These are phyloP conservation scores for Silurus glanis DNA, from an alignment of 2,113 vertebrate genomes.

Conservation along the genomic window DNA sequence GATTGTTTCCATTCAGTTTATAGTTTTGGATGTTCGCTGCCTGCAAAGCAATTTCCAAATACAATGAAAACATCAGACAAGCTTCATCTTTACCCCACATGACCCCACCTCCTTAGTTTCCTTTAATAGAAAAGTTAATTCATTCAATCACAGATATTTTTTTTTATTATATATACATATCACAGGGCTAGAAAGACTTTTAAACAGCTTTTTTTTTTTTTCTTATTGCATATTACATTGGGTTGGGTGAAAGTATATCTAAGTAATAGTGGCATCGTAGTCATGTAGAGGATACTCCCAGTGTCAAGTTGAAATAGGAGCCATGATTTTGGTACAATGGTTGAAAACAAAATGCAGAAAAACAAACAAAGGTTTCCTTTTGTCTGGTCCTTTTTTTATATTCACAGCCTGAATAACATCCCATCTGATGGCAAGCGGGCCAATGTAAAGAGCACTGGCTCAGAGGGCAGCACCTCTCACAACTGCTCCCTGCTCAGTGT, in stretches of 20 bases:
- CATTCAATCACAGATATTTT: not conserved
- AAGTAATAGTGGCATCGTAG: not conserved
- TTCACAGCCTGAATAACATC: slow-evolving; percentile 81
- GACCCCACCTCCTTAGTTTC: not conserved
- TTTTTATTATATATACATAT: not conserved
- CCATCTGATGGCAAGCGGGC: slow-evolving; percentile 78
- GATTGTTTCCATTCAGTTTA: not conserved
- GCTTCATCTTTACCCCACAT: not conserved
- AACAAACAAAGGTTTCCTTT: not conserved
- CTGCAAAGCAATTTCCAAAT: not conserved
- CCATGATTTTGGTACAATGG: not conserved
- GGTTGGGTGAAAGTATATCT: not conserved
- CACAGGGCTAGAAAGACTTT: not conserved
- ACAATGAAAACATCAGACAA: not conserved
- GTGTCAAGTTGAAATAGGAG: not conserved
- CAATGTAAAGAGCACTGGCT: slow-evolving; percentile 80
- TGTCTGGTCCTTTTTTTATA: slow-evolving; percentile 9
- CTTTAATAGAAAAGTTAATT: not conserved
- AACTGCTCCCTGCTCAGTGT: slow-evolving; percentile 79
- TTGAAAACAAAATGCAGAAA: not conserved
- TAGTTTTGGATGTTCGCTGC: not conserved
- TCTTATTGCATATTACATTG: not conserved
- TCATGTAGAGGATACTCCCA: not conserved
- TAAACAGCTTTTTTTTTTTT: not conserved
- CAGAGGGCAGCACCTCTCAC: slow-evolving; percentile 80